phyloP scores from a whole-genome alignment of 2,113 vertebrate genomes.

The Paradoxurus hermaphroditus region DNA sequence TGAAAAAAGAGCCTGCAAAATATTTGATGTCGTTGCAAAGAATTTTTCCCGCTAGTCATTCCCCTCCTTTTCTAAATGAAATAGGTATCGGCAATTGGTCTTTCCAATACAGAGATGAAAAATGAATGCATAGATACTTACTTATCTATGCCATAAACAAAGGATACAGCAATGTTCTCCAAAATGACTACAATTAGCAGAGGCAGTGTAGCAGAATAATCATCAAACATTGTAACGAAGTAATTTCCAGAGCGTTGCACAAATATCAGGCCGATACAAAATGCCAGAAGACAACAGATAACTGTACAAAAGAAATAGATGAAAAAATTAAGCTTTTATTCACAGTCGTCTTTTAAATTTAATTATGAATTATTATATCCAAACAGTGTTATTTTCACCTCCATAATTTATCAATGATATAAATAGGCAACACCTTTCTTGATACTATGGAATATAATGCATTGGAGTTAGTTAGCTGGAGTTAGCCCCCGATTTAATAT shows the following conservation, averaged over 20 bases:
- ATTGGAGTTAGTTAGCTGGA: not conserved
- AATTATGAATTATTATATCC: not conserved
- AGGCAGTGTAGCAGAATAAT: conserved; percentile 96
- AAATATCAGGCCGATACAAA: conserved; percentile 94
- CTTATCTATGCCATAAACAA: conserved; percentile 96
- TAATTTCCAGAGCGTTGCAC: conserved; percentile 98
- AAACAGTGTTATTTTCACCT: not conserved
- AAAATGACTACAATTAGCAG: conserved; percentile 94
- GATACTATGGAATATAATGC: not conserved
- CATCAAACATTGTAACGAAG: conserved; percentile 98
- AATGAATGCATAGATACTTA: conserved; percentile 79
- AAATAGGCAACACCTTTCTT: not conserved
- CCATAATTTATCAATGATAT: not conserved
- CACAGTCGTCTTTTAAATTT: not conserved
- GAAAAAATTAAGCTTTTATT: conserved; percentile 2
- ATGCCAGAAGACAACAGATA: conserved; percentile 92
- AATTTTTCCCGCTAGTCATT: not conserved
- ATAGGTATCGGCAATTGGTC: not conserved
- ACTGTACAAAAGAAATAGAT: conserved; percentile 84
- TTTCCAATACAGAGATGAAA: conserved; percentile 30
- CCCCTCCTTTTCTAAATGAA: not conserved
- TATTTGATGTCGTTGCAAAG: not conserved
- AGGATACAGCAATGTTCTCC: conserved; percentile 94
- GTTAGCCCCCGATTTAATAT: not conserved
- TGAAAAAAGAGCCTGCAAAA: not conserved